phyloP scores from a whole-genome alignment of 2,797 vertebrate genomes.

The Ctenosaura bakeri region DNA sequence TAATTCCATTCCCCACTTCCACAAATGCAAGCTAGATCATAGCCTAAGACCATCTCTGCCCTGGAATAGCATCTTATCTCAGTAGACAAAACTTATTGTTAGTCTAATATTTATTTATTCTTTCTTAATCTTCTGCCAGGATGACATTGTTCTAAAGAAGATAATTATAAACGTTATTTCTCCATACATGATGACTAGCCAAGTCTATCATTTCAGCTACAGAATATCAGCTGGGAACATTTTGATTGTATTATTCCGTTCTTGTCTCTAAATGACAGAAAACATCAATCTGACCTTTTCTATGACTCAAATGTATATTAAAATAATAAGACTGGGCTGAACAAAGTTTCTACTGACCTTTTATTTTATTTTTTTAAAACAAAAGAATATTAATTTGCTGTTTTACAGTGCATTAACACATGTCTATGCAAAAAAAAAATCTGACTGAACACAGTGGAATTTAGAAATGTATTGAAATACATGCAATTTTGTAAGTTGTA shows the following conservation, averaged over 20 bases:
- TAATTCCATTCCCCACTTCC: background rate
- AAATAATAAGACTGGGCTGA: background rate
- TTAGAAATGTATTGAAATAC: too few species aligned
- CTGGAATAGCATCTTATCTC: background rate
- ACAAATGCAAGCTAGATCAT: background rate
- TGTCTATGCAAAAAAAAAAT: background rate
- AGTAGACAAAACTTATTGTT: background rate
- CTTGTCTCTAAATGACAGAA: background rate
- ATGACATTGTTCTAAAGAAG: background rate
- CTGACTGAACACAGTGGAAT: background rate
- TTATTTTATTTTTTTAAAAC: background rate
- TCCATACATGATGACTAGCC: background rate
- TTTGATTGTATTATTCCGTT: background rate
- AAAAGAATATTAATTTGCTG: background rate
- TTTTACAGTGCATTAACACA: background rate
- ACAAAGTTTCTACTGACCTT: conserved; percentile 10
- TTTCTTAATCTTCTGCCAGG: background rate
- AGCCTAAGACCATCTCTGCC: background rate
- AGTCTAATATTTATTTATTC: background rate
- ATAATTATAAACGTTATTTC: background rate
- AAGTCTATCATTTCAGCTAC: background rate
- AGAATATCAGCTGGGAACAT: background rate
- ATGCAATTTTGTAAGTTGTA: too few species aligned
- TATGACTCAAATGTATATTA: background rate
- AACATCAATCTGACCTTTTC: background rate